These are phyloP conservation scores for Phyllostomus hastatus DNA, from an alignment of 2,113 vertebrate species.

Conservation along the genomic window DNA sequence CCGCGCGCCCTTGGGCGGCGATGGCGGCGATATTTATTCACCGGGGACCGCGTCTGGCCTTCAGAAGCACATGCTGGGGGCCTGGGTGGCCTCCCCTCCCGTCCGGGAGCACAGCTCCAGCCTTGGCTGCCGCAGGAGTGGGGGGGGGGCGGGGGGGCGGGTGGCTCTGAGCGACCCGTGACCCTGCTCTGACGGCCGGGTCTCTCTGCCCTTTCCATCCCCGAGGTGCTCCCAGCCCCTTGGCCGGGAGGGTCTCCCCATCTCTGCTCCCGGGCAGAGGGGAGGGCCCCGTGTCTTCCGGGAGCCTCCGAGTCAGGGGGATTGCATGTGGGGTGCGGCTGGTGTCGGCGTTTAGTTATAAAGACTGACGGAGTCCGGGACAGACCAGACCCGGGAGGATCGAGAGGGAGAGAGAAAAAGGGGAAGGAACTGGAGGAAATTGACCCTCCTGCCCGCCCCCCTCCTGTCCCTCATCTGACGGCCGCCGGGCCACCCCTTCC, in stretches of 20 bases:
- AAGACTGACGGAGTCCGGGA: neutral
- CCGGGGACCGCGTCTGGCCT: neutral
- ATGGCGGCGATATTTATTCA: neutral
- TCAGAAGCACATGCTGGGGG: neutral
- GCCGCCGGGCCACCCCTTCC: neutral
- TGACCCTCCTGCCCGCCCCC: neutral
- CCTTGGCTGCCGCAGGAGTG: accelerated
- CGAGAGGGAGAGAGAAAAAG: neutral
- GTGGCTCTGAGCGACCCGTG: accelerated
- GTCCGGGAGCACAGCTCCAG: neutral
- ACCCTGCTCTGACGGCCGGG: accelerated
- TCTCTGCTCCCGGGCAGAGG: neutral
- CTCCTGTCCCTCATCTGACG: neutral
- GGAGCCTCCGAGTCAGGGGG: neutral
- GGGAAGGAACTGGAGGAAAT: neutral
- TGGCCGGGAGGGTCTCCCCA: accelerated
- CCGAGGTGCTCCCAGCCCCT: accelerated
- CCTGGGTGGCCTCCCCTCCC: neutral
- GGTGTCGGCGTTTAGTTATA: neutral
- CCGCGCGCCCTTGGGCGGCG: neutral
- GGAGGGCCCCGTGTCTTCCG: neutral
- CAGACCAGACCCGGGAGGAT: neutral
- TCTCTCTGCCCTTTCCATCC: neutral
- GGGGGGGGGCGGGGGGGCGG: neutral
- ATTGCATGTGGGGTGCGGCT: neutral